Conservation (phyloP, 2,113 vertebrate species). For the Oryzias javanicus region DNA sequence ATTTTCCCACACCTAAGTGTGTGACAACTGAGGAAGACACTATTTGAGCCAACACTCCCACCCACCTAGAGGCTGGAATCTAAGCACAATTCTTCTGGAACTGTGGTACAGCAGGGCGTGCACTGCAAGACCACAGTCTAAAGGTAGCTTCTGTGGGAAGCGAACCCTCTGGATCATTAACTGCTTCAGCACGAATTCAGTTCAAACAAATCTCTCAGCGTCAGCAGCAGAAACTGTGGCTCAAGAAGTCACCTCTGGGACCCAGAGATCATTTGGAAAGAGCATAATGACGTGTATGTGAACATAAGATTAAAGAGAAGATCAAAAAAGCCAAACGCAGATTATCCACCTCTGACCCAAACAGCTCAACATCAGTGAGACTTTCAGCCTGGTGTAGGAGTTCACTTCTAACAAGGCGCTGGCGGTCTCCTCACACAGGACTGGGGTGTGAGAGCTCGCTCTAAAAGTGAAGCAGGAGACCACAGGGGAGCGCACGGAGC, state of each 20-base stretch:
- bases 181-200: neutral
- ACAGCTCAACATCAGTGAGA: conserved; percentile 9
- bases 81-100: too few relatives aligned
- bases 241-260: neutral
- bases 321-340: conserved; percentile 19
- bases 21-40: too few relatives aligned
- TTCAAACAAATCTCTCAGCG: neutral
- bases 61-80: too few relatives aligned
- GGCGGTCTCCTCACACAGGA: neutral
- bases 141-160: too few relatives aligned
- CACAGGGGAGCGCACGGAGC: conserved; percentile 7
- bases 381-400: neutral
- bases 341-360: conserved; percentile 12
- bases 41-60: too few relatives aligned
- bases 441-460: neutral
- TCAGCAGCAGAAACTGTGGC: neutral
- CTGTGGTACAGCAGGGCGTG: too few relatives aligned
- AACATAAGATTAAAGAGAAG: conserved; percentile 11
- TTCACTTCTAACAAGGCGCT: neutral
- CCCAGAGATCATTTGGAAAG: conserved; percentile 1
- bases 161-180: neutral
- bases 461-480: neutral
- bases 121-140: too few relatives aligned
- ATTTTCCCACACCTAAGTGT: too few relatives aligned
- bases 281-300: conserved; percentile 6